These are phyloP conservation scores for Aphaenogaster rudis DNA, from an alignment of 1,140 invertebrate species.

Conservation along the genomic window DNA sequence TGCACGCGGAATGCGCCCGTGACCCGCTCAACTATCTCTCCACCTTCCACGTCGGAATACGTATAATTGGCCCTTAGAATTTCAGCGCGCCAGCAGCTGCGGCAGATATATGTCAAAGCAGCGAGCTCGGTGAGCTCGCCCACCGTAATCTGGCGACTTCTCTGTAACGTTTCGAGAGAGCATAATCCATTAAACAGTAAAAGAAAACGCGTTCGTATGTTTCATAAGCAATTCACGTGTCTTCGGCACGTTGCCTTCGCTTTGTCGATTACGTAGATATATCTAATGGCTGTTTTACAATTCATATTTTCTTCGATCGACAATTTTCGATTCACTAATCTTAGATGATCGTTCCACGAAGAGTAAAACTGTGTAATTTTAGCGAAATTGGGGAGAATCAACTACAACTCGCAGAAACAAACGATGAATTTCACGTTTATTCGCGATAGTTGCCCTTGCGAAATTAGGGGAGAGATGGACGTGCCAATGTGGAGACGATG, in stretches of 20 bases:
- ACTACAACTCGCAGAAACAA: neutral
- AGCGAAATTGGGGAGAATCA: neutral
- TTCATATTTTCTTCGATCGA: neutral
- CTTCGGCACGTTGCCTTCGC: neutral
- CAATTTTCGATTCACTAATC: neutral
- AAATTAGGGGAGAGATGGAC: slow-evolving; percentile 33
- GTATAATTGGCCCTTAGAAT: slow-evolving; percentile 76
- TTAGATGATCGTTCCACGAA: neutral
- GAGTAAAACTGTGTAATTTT: neutral
- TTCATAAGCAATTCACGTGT: neutral
- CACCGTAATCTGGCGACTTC: slow-evolving; percentile 32
- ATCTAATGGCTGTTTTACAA: neutral
- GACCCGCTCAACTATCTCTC: slow-evolving; percentile 57
- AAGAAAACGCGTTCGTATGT: neutral
- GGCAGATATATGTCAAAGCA: slow-evolving; percentile 48
- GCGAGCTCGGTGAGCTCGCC: slow-evolving; percentile 19
- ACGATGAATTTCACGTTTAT: slow-evolving; percentile 4
- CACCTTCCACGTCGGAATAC: slow-evolving; percentile 48
- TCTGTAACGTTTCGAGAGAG: slow-evolving; percentile 26
- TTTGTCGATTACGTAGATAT: neutral
- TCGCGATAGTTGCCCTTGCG: neutral
- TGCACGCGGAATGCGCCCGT: slow-evolving; percentile 66
- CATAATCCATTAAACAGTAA: slow-evolving; percentile 37
- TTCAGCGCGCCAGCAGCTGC: slow-evolving; percentile 71
- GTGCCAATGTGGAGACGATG: slow-evolving; percentile 57